phyloP scores from a whole-genome alignment of 1,140 invertebrate species.

The Drosophila pruinosa region DNA sequence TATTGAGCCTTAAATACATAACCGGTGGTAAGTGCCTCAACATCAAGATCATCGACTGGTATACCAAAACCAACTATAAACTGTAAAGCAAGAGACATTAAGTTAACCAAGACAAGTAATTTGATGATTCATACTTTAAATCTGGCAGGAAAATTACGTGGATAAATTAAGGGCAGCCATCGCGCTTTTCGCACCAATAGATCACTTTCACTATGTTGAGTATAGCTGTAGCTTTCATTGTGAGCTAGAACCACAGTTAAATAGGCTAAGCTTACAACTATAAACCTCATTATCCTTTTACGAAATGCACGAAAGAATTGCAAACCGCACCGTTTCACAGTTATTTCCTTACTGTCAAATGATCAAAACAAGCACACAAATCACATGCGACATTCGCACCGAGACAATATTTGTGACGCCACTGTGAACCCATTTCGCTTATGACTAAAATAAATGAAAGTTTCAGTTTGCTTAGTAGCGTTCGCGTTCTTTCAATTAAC shows the following conservation, averaged over 20 bases:
- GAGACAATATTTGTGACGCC: constrained; percentile 23
- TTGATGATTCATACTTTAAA: constrained; percentile 36
- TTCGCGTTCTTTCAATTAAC: constrained; percentile 65
- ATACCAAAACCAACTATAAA: constrained; percentile 80
- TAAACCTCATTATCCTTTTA: constrained; percentile 10
- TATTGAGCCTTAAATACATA: constrained; percentile 79
- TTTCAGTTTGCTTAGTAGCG: constrained; percentile 16
- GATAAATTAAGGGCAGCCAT: constrained; percentile 62
- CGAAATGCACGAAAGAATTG: not conserved
- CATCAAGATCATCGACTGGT: constrained; percentile 58
- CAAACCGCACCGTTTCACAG: not conserved
- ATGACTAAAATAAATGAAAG: not conserved
- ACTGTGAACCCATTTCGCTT: constrained; percentile 44
- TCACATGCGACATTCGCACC: constrained; percentile 3
- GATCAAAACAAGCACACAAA: constrained; percentile 12
- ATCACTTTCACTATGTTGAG: constrained; percentile 29
- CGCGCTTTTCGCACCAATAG: constrained; percentile 57
- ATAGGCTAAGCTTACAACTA: not conserved
- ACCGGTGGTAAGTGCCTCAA: constrained; percentile 66
- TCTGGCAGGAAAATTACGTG: constrained; percentile 39
- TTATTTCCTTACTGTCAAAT: constrained; percentile 15
- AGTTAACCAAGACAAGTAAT: not conserved
- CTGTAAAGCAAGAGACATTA: constrained; percentile 20
- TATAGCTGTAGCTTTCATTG: not conserved
- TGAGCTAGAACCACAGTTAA: not conserved